Evolutionary conservation across 2,797 vertebrate species (phyloP).

Genomic region (Yasuhikotakia modesta): DNA sequence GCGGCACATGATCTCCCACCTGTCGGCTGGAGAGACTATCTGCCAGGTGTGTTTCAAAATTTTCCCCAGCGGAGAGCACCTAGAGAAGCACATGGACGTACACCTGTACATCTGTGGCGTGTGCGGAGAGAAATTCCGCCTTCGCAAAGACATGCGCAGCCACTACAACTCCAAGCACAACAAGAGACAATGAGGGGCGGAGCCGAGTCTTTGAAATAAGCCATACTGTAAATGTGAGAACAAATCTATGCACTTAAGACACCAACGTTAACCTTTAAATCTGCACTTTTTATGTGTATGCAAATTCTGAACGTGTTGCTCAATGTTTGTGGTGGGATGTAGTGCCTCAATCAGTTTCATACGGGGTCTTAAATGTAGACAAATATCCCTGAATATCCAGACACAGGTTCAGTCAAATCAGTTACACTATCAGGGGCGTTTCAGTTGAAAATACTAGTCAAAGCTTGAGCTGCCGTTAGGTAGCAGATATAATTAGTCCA

Average conservation of each 20-base stretch:
- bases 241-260: slow-evolving; percentile 73
- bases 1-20: slow-evolving; percentile 98
- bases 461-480: background rate
- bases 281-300: slow-evolving; percentile 74
- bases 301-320: slow-evolving; percentile 60
- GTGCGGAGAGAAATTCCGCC: slow-evolving; percentile 97
- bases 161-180: slow-evolving; percentile 97
- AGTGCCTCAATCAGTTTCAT: slow-evolving; percentile 49
- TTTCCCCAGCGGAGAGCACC: slow-evolving; percentile 90
- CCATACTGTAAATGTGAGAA: slow-evolving; percentile 77
- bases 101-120: slow-evolving; percentile 98
- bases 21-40: slow-evolving; percentile 95
- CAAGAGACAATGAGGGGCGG: slow-evolving; percentile 73
- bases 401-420: background rate
- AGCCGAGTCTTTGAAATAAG: slow-evolving; percentile 49
- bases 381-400: background rate
- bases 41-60: slow-evolving; percentile 99
- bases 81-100: slow-evolving; percentile 98
- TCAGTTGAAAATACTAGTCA: slow-evolving; percentile 18
- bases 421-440: slow-evolving; percentile 34
- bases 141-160: slow-evolving; percentile 97
- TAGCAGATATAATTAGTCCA: no score
- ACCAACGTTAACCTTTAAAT: slow-evolving; percentile 69
- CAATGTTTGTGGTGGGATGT: slow-evolving; percentile 45
- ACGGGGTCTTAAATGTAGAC: background rate